Conservation (phyloP, 2,113 vertebrate genomes). For the Recurvirostra avosetta region DNA sequence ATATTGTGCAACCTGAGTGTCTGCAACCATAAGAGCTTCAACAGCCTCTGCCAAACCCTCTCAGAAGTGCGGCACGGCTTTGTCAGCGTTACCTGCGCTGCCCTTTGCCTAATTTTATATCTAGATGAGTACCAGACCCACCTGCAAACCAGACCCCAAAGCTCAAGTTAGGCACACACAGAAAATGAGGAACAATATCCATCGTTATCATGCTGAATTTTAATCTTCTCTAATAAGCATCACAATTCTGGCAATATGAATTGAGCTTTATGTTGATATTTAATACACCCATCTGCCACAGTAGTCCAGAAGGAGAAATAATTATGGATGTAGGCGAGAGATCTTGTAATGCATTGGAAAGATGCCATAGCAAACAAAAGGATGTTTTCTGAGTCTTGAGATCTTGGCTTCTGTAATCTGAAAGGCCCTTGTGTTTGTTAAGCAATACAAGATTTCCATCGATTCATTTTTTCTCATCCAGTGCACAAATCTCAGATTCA, state of each 20-base stretch:
- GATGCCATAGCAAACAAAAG: background rate
- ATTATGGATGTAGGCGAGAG: background rate
- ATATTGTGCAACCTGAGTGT: background rate
- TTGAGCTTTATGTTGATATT: background rate
- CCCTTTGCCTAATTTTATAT: background rate
- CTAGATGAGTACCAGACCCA: background rate
- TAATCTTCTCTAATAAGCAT: background rate
- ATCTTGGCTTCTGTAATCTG: background rate
- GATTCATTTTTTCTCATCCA: background rate
- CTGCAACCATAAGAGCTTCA: background rate
- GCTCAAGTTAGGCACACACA: background rate
- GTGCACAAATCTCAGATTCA: background rate
- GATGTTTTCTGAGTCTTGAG: background rate
- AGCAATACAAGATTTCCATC: background rate
- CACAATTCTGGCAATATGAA: background rate
- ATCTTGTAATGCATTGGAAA: background rate
- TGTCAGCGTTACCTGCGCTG: accelerated
- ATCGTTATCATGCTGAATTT: background rate
- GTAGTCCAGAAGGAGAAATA: background rate
- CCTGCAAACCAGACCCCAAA: background rate
- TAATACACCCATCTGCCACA: background rate
- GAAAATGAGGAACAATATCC: background rate
- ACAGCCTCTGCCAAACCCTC: background rate
- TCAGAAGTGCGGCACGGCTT: accelerated
- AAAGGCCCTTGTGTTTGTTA: background rate